Conservation (phyloP, 2,888 invertebrate species). For the Drosophila tripunctata region DNA sequence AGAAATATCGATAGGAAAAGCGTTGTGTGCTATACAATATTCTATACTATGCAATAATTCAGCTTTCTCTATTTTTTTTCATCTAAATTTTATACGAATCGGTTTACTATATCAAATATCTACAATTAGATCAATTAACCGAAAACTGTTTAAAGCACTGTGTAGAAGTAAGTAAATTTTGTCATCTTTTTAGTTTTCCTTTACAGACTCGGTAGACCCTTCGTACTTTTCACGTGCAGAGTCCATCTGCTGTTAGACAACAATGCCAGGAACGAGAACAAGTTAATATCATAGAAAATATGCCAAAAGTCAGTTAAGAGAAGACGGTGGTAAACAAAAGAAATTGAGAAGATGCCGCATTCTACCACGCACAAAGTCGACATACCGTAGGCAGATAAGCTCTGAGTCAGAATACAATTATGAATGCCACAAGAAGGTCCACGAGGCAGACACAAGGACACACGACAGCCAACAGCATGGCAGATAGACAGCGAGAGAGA, state of each 20-base stretch:
- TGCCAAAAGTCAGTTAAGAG: constrained; percentile 47
- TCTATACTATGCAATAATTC: too few relatives aligned
- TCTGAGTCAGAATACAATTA: constrained; percentile 56
- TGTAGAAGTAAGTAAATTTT: too few relatives aligned
- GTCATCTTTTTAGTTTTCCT: too few relatives aligned
- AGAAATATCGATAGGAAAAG: too few relatives aligned
- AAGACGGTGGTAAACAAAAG: constrained; percentile 39
- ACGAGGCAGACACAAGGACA: background rate
- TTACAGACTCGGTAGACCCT: too few relatives aligned
- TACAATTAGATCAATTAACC: too few relatives aligned
- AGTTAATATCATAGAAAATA: constrained; percentile 53
- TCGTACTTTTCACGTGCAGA: background rate
- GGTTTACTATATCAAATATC: too few relatives aligned
- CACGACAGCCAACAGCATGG: background rate
- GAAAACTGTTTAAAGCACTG: too few relatives aligned
- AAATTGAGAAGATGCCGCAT: constrained; percentile 42
- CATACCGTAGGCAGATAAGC: constrained; percentile 34
- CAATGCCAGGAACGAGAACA: background rate
- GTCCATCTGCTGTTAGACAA: background rate
- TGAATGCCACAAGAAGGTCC: constrained; percentile 50
- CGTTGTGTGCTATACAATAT: too few relatives aligned
- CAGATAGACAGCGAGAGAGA: background rate
- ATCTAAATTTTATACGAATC: too few relatives aligned
- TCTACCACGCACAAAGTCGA: constrained; percentile 26
- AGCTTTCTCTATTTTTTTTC: too few relatives aligned